Evolutionary conservation across 2,797 vertebrate genomes (phyloP).

Genomic region (Myotis findleyi): DNA sequence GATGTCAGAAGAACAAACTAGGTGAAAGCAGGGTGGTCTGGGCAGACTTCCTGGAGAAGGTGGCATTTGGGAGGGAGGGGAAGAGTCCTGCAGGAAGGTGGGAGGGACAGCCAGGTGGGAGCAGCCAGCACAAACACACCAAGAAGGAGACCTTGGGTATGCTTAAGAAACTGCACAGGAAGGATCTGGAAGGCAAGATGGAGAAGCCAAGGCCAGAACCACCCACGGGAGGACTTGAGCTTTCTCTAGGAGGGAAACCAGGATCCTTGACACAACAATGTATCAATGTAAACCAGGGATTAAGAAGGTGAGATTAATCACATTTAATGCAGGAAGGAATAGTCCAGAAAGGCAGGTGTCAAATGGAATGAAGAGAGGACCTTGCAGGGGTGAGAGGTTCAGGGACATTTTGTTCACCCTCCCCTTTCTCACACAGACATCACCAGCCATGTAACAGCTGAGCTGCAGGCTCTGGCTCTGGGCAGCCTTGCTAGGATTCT

Average conservation of each 20-base stretch:
- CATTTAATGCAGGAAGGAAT: accelerated
- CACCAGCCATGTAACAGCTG: accelerated
- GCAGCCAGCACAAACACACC: accelerated
- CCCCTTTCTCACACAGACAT: accelerated
- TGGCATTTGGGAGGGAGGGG: not conserved
- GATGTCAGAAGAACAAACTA: no score
- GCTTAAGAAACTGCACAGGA: not conserved
- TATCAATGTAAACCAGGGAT: not conserved
- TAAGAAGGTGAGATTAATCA: not conserved
- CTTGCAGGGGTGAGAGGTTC: no score
- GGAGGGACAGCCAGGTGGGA: no score
- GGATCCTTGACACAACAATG: accelerated
- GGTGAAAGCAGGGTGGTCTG: not conserved
- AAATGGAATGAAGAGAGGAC: accelerated
- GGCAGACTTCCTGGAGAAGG: not conserved
- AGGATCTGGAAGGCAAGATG: not conserved
- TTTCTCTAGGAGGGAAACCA: accelerated
- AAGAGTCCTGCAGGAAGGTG: not conserved
- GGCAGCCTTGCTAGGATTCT: not conserved
- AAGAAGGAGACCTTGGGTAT: accelerated
- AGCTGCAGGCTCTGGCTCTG: not conserved
- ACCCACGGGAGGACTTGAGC: accelerated
- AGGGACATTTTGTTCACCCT: accelerated
- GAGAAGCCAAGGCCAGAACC: accelerated
- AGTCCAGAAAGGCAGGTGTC: no score